Evolutionary conservation across 2,797 vertebrate species (phyloP).

Genomic region (Microchirus variegatus): DNA sequence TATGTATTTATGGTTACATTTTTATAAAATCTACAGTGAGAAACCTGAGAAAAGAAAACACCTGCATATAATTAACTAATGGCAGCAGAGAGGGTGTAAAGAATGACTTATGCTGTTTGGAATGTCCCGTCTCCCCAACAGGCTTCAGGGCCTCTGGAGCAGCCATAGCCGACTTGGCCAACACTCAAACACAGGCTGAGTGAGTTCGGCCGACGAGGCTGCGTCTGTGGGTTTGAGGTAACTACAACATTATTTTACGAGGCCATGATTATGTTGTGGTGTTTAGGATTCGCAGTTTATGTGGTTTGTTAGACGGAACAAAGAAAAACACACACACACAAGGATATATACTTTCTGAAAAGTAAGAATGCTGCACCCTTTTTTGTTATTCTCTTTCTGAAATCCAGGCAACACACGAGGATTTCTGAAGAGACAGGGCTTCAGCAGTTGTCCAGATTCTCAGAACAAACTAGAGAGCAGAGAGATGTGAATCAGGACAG

Average conservation of each 20-base stretch:
- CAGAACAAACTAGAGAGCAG: constrained; percentile 43
- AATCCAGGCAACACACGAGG: constrained; percentile 7
- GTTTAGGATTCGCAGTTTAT: constrained; percentile 9
- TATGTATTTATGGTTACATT: constrained; percentile 83
- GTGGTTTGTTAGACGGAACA: not conserved
- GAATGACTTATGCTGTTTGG: constrained; percentile 77
- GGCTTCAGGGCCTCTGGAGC: constrained; percentile 74
- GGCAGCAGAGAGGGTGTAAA: constrained; percentile 71
- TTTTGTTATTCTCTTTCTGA: constrained; percentile 13
- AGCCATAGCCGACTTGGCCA: constrained; percentile 67
- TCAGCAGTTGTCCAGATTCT: constrained; percentile 45
- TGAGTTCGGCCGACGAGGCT: constrained; percentile 47
- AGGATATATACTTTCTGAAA: constrained; percentile 4
- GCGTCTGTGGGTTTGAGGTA: constrained; percentile 44
- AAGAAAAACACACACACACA: not conserved
- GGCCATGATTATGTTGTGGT: constrained; percentile 30
- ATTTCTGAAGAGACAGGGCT: constrained; percentile 35
- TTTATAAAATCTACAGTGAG: constrained; percentile 81
- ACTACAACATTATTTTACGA: constrained; percentile 49
- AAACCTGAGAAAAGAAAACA: constrained; percentile 75
- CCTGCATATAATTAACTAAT: constrained; percentile 85
- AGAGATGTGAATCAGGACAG: constrained; percentile 71
- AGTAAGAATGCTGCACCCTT: not conserved
- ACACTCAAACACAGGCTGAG: constrained; percentile 68
- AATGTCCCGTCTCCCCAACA: constrained; percentile 76